These are phyloP conservation scores for Lipotes vexillifer DNA, from an alignment of 2,113 vertebrate genomes.

Conservation along the genomic window DNA sequence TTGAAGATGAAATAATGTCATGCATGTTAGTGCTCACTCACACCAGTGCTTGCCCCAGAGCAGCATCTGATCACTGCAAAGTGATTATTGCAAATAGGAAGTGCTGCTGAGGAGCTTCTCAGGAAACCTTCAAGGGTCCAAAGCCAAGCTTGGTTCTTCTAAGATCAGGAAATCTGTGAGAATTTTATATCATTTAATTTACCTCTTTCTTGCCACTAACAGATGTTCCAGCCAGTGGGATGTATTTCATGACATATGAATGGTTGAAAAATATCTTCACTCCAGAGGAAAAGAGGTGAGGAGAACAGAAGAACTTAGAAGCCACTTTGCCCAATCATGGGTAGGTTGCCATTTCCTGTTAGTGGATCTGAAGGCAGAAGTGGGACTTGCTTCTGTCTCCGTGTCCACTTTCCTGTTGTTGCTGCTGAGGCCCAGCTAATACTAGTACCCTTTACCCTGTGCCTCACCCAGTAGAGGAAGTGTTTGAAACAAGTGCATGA, in stretches of 20 bases:
- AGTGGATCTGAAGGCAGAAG: neutral
- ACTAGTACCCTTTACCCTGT: neutral
- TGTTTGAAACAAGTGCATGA: neutral
- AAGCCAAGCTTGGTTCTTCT: neutral
- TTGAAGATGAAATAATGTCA: neutral
- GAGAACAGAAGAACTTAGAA: constrained; percentile 20
- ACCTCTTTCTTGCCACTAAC: constrained; percentile 68
- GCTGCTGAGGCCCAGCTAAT: neutral
- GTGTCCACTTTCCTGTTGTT: neutral
- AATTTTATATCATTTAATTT: constrained; percentile 61
- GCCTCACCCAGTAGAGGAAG: neutral
- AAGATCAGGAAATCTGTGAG: neutral
- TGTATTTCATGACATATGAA: constrained; percentile 99
- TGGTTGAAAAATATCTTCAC: constrained; percentile 94
- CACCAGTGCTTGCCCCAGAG: neutral
- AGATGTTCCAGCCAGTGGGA: constrained; percentile 97
- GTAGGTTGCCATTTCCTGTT: neutral
- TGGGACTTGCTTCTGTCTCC: neutral
- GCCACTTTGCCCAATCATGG: neutral
- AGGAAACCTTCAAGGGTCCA: neutral
- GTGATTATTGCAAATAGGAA: neutral
- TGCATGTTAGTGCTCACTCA: neutral
- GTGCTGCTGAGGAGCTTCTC: neutral
- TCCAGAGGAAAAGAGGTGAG: constrained; percentile 92
- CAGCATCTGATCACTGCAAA: neutral